Evolutionary conservation across 92 coral and sea anemone species (phyloP).

Genomic region (Montipora capitata): DNA sequence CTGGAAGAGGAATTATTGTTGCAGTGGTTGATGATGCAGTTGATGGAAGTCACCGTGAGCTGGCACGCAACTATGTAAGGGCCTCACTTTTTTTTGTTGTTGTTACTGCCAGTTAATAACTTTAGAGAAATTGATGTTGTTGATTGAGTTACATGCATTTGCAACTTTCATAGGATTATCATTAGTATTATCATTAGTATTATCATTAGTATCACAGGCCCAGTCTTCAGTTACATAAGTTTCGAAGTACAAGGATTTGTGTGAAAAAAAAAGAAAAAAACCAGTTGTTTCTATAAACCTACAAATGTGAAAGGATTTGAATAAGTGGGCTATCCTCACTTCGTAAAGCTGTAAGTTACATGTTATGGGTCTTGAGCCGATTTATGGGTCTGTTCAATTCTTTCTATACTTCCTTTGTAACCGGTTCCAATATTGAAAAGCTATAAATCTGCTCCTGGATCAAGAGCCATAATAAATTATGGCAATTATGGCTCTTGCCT

Average conservation of each 20-base stretch:
- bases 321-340: not conserved
- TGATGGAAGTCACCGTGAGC: conserved; percentile 39
- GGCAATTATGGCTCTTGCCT: no score
- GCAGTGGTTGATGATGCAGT: conserved; percentile 62
- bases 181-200: no score
- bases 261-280: not conserved
- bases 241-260: not conserved
- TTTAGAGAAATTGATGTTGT: not conserved
- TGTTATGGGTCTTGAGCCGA: not conserved
- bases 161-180: not conserved
- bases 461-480: no score
- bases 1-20: conserved; percentile 40
- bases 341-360: not conserved
- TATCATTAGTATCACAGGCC: not conserved
- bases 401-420: not conserved
- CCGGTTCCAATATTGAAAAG: not conserved
- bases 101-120: not conserved
- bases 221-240: not conserved
- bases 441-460: no score
- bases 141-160: not conserved
- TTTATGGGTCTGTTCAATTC: not conserved
- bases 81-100: not conserved
- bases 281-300: not conserved
- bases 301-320: no score
- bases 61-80: conserved; percentile 30